These are phyloP conservation scores for Alca torda DNA, from an alignment of 2,797 vertebrate genomes.

Conservation along the genomic window DNA sequence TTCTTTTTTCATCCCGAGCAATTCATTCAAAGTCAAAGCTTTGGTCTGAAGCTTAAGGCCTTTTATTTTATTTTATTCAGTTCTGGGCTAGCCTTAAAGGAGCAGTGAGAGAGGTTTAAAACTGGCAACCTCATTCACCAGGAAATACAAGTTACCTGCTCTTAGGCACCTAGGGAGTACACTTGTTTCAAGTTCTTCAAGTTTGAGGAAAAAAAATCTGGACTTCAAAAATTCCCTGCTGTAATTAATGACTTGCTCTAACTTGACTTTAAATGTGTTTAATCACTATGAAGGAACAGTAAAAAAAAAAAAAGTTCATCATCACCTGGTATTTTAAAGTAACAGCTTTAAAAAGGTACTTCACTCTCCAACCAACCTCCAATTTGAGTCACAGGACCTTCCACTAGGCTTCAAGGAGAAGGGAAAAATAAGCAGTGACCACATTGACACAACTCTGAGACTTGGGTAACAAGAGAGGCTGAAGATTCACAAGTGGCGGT, in stretches of 20 bases:
- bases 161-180: neutral
- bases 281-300: neutral
- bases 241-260: slow-evolving; percentile 33
- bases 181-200: slow-evolving; percentile 11
- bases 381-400: neutral
- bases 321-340: neutral
- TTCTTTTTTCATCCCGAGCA: slow-evolving; percentile 1
- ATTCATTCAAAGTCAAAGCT: neutral
- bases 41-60: slow-evolving; percentile 27
- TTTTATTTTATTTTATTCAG: neutral
- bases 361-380: neutral
- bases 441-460: neutral
- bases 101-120: neutral
- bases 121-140: neutral
- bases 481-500: neutral
- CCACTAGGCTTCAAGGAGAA: neutral
- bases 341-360: neutral
- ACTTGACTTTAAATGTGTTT: neutral
- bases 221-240: neutral
- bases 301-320: neutral
- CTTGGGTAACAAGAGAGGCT: neutral
- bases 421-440: neutral
- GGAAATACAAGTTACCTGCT: slow-evolving; percentile 32
- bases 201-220: neutral
- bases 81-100: slow-evolving; percentile 28